Evolutionary conservation across 2,113 vertebrate genomes (phyloP).

Genomic region (Salvelinus namaycush): DNA sequence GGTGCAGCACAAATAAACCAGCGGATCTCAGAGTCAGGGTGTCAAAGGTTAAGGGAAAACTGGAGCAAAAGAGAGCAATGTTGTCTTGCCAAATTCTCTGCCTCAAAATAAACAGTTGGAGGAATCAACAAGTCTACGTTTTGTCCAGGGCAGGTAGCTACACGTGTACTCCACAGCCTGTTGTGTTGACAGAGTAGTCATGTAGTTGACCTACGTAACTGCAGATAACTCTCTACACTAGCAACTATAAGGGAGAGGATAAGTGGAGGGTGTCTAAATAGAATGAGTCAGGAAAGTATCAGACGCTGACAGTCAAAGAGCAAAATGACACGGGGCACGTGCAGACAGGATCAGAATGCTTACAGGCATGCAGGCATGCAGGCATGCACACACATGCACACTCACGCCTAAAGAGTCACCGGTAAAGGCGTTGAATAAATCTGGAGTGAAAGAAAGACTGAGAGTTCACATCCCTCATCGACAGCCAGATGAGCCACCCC

Average conservation of each 20-base stretch:
- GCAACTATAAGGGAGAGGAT: background rate
- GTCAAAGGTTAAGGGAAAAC: slow-evolving; percentile 41
- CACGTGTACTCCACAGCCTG: background rate
- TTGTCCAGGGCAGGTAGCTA: background rate
- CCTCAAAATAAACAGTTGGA: background rate
- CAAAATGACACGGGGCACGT: background rate
- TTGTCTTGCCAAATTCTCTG: slow-evolving; percentile 31
- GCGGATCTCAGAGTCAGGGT: background rate
- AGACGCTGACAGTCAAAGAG: too few species aligned
- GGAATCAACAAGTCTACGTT: slow-evolving; percentile 2
- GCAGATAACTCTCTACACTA: background rate
- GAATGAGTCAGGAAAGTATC: background rate
- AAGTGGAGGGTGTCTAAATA: background rate
- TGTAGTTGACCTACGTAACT: background rate
- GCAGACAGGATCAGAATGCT: background rate
- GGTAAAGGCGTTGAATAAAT: too few species aligned
- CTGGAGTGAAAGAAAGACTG: too few species aligned
- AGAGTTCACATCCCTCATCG: too few species aligned
- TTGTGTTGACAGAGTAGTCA: background rate
- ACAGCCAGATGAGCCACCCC: too few species aligned
- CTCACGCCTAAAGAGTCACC: background rate
- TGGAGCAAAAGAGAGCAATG: slow-evolving; percentile 18
- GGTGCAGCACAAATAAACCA: slow-evolving; percentile 34
- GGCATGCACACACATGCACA: background rate
- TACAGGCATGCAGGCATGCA: background rate